Conservation (phyloP, 2,113 vertebrate species). For the Dromas ardeola region DNA sequence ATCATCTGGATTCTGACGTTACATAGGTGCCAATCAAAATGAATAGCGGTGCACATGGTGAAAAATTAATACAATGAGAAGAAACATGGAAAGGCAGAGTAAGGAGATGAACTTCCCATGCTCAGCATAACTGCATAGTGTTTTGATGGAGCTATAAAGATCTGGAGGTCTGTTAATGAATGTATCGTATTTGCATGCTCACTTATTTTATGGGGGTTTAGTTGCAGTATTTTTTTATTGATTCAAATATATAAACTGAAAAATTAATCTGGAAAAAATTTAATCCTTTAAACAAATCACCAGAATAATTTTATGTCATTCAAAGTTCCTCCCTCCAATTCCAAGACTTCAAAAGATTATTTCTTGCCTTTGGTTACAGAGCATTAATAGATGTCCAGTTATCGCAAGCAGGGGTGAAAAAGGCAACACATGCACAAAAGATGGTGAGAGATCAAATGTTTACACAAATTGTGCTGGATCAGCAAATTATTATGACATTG, state of each 20-base stretch:
- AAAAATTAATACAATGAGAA: neutral
- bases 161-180: neutral
- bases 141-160: neutral
- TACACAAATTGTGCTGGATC: neutral
- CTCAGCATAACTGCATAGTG: neutral
- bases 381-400: neutral
- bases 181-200: neutral
- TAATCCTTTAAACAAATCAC: neutral
- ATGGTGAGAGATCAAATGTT: neutral
- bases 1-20: neutral
- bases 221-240: neutral
- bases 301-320: neutral
- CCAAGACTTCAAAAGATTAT: neutral
- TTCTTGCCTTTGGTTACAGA: neutral
- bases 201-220: neutral
- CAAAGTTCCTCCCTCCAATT: neutral
- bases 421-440: neutral
- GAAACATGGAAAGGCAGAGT: neutral
- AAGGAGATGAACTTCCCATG: neutral
- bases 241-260: neutral
- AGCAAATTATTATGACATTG: neutral
- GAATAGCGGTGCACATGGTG: neutral
- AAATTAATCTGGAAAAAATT: neutral
- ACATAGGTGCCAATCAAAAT: neutral
- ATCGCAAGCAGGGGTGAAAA: neutral